Evolutionary conservation across 92 coral and sea anemone species (phyloP), one percentile per base, ranked within the genome.

Genomic region (Palythoa grandis): DNA sequence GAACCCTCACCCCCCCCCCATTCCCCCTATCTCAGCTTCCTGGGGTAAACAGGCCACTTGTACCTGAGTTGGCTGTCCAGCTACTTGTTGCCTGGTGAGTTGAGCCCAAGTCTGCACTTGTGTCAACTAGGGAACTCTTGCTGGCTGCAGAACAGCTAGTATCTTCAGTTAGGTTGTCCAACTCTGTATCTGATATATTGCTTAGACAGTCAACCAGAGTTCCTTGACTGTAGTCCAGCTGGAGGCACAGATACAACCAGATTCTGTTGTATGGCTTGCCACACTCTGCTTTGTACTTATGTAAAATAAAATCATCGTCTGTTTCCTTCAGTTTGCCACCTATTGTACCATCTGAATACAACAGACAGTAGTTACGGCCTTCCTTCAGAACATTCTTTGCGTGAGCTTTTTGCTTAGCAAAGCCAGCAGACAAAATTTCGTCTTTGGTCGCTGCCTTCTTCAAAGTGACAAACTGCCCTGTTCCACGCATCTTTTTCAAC

Each of bases 261-360:
- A 77, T 20, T 67, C 89, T 86, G 52, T 66, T 63, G 50, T 86
- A 86, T 17, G n/a, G n/a, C n/a, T n/a, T n/a, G n/a, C n/a, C n/a
- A n/a, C n/a, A n/a, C n/a, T n/a, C n/a, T n/a, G n/a, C 71, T 67
- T 86, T 77, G 85, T 77, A 86, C 74, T 77, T 86, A 66, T 68
- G 40, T 66, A 86, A 78, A 52, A 86, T 53, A 78, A 86, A 86
- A 15, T 86, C 84, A 50, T 86, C 89, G 70, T 86, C 70, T 22
- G 70, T 77, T 77, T 86, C 89, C 58, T 67, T 86, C 65, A 86
- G 89, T 10, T 76, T 86, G 40, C 78, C 85, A 24, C n/a, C 35
- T 29, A 29, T 29, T 0, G 35, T 29, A 29, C 35, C 35, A 29
- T 29, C 35, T 29, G 35, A 29, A 29, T 29, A 29, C 0, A 29